phyloP scores from a whole-genome alignment of 2,797 vertebrate species.

The Varecia variegata region DNA sequence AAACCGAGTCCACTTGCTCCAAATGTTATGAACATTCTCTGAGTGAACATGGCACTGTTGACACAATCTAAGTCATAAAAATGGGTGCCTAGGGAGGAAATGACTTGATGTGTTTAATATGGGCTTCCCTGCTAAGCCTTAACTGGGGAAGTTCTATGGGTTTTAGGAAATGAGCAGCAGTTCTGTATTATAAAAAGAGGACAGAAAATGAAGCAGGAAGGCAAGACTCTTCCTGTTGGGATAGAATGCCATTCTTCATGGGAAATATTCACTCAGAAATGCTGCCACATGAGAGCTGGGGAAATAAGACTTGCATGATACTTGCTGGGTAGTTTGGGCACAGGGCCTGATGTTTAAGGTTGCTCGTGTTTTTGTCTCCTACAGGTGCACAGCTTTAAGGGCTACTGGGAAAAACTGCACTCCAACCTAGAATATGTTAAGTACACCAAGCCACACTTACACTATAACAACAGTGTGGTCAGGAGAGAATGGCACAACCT shows the following conservation, averaged over 20 bases:
- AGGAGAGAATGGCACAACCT: constrained; percentile 87
- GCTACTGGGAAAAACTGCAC: constrained; percentile 93
- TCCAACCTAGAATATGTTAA: constrained; percentile 91
- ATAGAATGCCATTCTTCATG: background rate
- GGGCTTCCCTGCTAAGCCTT: background rate
- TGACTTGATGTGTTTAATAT: background rate
- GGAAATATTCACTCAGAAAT: background rate
- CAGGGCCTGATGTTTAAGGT: background rate
- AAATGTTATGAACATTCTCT: background rate
- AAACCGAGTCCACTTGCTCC: background rate
- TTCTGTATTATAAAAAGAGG: background rate
- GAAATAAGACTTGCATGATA: fast-evolving
- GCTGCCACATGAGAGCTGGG: background rate
- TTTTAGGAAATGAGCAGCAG: background rate
- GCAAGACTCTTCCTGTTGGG: background rate
- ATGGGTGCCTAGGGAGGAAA: background rate
- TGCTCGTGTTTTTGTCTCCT: constrained; percentile 3
- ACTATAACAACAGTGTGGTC: constrained; percentile 86
- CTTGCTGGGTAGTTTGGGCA: background rate
- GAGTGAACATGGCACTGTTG: background rate
- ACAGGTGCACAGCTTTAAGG: constrained; percentile 87
- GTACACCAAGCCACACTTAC: constrained; percentile 86
- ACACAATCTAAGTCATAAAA: background rate
- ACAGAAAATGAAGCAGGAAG: background rate
- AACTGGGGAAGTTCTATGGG: background rate